Percentiles rank a stretch among this genome's conserved stretches.
These are phyloP conservation scores for Saccostrea glomerata DNA, from an alignment of 1,140 invertebrate genomes.

Conservation along the genomic window DNA sequence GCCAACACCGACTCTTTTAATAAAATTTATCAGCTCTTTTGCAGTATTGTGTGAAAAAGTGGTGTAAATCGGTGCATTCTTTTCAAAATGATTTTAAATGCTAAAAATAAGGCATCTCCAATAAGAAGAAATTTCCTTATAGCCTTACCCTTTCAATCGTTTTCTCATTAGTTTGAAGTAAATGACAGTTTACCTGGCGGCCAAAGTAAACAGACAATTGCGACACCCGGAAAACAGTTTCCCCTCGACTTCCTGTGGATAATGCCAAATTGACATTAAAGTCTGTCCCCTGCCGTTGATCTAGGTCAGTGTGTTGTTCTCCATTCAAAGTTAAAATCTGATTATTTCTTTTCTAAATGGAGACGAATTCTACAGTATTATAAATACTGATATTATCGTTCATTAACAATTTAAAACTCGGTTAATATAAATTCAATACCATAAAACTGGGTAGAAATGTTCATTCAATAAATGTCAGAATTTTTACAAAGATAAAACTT, in stretches of 20 bases:
- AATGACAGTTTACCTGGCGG: conserved; percentile 3
- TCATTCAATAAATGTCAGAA: neutral
- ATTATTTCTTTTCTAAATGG: neutral
- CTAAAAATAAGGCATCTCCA: neutral
- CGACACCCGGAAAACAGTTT: conserved; percentile 32
- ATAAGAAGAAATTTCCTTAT: neutral
- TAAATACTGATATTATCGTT: neutral
- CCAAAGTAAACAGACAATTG: conserved; percentile 19
- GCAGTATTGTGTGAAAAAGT: neutral
- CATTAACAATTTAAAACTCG: neutral
- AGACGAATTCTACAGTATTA: neutral
- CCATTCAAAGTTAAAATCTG: neutral
- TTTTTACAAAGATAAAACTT: neutral
- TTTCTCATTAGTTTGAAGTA: conserved; percentile 1
- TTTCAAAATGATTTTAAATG: conserved; percentile 24
- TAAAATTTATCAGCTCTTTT: neutral
- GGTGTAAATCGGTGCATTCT: conserved; percentile 5
- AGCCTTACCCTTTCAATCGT: neutral
- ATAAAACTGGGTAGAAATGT: neutral
- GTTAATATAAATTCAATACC: neutral
- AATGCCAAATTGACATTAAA: neutral
- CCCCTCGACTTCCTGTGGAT: conserved; percentile 29
- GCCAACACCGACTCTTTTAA: conserved; percentile 1
- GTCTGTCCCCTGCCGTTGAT: neutral
- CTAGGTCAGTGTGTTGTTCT: conserved; percentile 11